A percentile compares a stretch with the other conserved stretches of the same genome.
phyloP scores from a whole-genome alignment of 1,140 invertebrate genomes.

The Whitmania pigra region DNA sequence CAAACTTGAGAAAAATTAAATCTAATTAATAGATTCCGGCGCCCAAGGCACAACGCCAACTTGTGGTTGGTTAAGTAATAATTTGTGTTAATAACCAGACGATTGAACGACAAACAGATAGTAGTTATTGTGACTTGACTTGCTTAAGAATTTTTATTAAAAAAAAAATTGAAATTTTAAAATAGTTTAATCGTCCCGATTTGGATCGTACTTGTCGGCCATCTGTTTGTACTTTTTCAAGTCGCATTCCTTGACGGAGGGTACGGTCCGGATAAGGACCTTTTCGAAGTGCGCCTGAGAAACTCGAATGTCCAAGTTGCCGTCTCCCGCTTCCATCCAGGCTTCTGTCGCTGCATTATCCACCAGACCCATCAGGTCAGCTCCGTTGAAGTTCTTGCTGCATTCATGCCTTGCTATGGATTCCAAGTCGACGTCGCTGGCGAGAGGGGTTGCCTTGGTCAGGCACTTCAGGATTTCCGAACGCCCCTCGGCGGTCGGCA shows the following conservation, averaged over 20 bases:
- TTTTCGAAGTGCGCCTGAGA: not conserved
- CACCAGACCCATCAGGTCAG: not conserved
- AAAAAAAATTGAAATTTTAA: no score
- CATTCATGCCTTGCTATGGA: slow-evolving; percentile 50
- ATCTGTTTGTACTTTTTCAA: not conserved
- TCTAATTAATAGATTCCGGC: no score
- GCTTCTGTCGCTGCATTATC: not conserved
- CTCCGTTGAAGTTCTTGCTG: slow-evolving; percentile 52
- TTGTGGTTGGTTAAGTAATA: no score
- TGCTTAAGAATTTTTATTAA: no score
- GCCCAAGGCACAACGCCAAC: no score
- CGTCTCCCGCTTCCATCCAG: not conserved
- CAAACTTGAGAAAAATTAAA: no score
- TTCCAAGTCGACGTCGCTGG: slow-evolving; percentile 60
- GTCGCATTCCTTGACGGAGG: not conserved
- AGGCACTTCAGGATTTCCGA: slow-evolving; percentile 75
- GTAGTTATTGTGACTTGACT: no score
- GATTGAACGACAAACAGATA: no score
- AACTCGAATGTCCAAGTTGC: not conserved
- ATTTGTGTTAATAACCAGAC: no score
- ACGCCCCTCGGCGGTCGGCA: slow-evolving; percentile 66
- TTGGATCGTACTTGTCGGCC: not conserved
- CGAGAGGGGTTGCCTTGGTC: slow-evolving; percentile 69
- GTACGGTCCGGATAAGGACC: not conserved
- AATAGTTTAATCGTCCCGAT: no score